Percentiles rank a stretch among this genome's conserved stretches.
phyloP scores from a whole-genome alignment of 2,113 vertebrate genomes.

The Pholis gunnellus region DNA sequence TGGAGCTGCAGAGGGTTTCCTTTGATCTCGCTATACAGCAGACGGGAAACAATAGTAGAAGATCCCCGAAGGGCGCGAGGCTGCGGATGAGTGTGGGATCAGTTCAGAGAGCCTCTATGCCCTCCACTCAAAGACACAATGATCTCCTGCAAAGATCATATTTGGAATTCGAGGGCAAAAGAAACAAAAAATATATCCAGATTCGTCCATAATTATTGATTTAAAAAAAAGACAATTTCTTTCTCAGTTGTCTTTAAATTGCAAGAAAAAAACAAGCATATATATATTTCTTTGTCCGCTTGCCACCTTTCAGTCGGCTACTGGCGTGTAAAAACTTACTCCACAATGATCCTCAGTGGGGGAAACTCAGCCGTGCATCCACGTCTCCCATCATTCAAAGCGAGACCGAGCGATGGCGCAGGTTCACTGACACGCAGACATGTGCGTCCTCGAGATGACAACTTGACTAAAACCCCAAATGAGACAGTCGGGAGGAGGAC shows the following conservation, averaged over 20 bases:
- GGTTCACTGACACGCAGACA: conserved; percentile 38
- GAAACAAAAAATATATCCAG: conserved; percentile 4
- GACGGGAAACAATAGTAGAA: conserved; percentile 59
- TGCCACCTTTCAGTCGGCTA: not conserved
- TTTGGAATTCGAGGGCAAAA: not conserved
- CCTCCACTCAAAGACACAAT: not conserved
- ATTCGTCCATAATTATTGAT: not conserved
- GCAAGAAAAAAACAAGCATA: not conserved
- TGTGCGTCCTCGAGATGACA: conserved; percentile 47
- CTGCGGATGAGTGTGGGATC: conserved; percentile 54
- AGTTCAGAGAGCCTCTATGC: conserved; percentile 35
- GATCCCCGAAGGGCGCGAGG: conserved; percentile 62
- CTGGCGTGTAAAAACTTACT: conserved; percentile 36
- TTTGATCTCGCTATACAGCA: conserved; percentile 67
- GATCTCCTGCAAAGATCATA: not conserved
- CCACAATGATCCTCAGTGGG: conserved; percentile 13
- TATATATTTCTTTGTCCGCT: not conserved
- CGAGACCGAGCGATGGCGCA: not conserved
- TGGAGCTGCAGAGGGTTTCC: conserved; percentile 45
- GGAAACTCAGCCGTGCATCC: conserved; percentile 2
- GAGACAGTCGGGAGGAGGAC: conserved; percentile 39
- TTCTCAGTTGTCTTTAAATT: not conserved
- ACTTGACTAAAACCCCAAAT: conserved; percentile 54
- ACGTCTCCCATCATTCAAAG: conserved; percentile 1
- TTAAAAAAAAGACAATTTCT: not conserved